Base-by-base conservation (phyloP, 1,140 invertebrate genomes). In the Hypsibius dujardini region DNA sequence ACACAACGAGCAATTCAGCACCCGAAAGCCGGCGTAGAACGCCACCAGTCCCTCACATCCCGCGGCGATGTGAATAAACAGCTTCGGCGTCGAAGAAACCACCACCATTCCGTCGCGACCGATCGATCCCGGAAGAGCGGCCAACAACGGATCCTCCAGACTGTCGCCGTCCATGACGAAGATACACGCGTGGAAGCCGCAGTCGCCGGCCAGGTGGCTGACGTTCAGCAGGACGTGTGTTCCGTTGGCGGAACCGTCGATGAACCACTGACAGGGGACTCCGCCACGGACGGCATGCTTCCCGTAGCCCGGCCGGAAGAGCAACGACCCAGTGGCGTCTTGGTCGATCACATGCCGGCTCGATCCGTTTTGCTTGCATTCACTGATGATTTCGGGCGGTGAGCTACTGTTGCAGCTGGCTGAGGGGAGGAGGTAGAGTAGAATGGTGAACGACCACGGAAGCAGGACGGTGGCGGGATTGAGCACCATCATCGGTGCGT, bases 181-280 rank as follows among this genome's bases (percentile, higher is more conserved):
- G 3, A 67, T 42, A 42, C 62, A 67, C 12, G 3, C 45, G 12
- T 67, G 62, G 7, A 67, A 42, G 7, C 3, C 7, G 62, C 62
- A 67, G 62, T 42, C 42, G 12, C 62, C 62, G 62, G 3, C 42
- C 3, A 67, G 3, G 3, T 67, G 62, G 3, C 12, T 67, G 7
- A 67, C 62, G 42, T 7, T 14, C 3, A 67, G 42, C 3, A 14
- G 42, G 62, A 67, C 45, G 42, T 67, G 12, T 42, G 62, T 67
- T 3, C 62, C 62, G 7, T 14, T 14, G 7, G 7, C 42, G 12
- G 62, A 67, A 3, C 62, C 62, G 42, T 67, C 62, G 62, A 67
- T 67, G 45, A 67, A 67, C 62, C 62, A 67, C 62, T 67, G 62
- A 42, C 62, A 67, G 3, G 62, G 7, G 12, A 67, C 7, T n/a